phyloP scores from a whole-genome alignment of 2,888 invertebrate genomes.

The Saturnia pavonia region DNA sequence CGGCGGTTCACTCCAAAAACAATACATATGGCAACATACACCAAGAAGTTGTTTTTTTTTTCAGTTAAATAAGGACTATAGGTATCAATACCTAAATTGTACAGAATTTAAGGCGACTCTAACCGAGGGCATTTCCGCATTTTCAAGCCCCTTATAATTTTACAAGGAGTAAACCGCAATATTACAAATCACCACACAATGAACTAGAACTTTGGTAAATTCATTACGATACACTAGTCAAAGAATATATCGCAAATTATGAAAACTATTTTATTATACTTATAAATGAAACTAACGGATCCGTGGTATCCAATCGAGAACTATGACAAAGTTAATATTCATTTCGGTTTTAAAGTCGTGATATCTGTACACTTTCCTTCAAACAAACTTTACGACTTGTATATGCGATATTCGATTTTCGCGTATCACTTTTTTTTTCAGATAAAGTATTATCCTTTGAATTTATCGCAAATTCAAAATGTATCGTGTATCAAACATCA shows the following conservation, averaged over 20 bases:
- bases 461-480: neutral
- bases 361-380: neutral
- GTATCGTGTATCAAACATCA: neutral
- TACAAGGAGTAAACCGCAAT: neutral
- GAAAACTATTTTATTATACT: constrained; percentile 7
- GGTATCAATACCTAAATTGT: neutral
- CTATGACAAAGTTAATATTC: neutral
- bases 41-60: neutral
- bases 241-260: constrained; percentile 19
- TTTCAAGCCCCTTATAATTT: neutral
- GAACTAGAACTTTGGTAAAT: constrained; percentile 27
- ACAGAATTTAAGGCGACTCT: neutral
- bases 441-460: too few relatives aligned
- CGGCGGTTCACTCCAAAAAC: neutral
- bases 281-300: neutral
- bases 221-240: constrained; percentile 20
- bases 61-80: neutral
- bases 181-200: constrained; percentile 4
- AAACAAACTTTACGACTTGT: neutral
- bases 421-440: neutral
- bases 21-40: neutral
- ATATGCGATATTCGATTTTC: neutral
- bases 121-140: neutral
- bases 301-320: neutral
- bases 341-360: neutral